Evolutionary conservation across 2,888 invertebrate species (phyloP).

Genomic region (Lissonota sp.): DNA sequence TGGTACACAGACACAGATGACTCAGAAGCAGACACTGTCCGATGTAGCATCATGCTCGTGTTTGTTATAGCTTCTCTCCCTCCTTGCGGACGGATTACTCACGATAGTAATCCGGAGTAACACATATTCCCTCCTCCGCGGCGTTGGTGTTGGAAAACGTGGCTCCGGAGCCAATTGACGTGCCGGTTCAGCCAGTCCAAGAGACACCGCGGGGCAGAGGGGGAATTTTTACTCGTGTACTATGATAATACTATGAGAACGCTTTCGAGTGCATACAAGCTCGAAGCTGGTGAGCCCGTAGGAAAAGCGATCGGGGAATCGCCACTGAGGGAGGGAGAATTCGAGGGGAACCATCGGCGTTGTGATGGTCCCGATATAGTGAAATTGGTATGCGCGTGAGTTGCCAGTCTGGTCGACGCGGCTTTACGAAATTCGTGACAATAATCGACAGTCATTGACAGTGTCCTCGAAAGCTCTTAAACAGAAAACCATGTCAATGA

Average conservation of each 20-base stretch:
- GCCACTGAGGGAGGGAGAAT: constrained; percentile 14
- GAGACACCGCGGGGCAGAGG: background rate
- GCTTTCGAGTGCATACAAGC: background rate
- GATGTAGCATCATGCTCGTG: constrained; percentile 7
- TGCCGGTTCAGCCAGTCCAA: background rate
- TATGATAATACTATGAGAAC: background rate
- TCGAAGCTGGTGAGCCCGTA: background rate
- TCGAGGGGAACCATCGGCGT: background rate
- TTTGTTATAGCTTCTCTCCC: background rate
- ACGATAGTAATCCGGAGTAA: background rate
- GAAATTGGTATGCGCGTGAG: constrained; percentile 51
- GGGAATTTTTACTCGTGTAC: constrained; percentile 25
- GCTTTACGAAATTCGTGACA: background rate
- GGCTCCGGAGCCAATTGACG: constrained; percentile 54
- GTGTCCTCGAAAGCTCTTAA: background rate
- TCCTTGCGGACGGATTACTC: constrained; percentile 20
- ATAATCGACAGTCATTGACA: constrained; percentile 6
- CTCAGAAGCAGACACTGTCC: background rate
- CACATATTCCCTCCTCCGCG: no score
- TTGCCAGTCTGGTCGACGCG: constrained; percentile 31
- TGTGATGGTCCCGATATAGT: background rate
- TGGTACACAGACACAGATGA: constrained; percentile 36
- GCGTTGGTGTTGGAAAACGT: constrained; percentile 45
- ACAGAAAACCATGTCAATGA: background rate
- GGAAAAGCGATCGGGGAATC: constrained; percentile 26